phyloP scores from a whole-genome alignment of 2,797 vertebrate genomes.

The Semaprochilodus insignis region DNA sequence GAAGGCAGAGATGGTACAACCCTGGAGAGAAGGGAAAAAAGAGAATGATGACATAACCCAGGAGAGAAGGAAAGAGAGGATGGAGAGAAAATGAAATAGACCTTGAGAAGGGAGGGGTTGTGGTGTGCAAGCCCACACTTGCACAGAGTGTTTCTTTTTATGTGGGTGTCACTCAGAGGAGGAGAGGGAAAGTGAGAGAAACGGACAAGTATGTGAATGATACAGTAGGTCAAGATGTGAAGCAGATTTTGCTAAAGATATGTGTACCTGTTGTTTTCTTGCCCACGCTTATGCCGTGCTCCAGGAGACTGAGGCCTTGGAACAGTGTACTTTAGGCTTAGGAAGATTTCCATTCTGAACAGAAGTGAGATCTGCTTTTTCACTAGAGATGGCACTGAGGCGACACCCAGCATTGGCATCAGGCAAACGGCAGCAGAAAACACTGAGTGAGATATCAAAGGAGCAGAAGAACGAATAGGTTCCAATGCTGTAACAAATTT shows the following conservation, averaged over 20 bases:
- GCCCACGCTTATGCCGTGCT: not conserved
- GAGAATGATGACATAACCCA: constrained; percentile 1
- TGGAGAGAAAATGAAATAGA: constrained; percentile 41
- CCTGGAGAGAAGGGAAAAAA: constrained; percentile 18
- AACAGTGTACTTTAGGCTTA: not conserved
- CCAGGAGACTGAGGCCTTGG: constrained; percentile 44
- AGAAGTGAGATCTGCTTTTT: not conserved
- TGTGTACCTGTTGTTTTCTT: not conserved
- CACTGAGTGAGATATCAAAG: too few relatives aligned
- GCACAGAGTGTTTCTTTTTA: not conserved
- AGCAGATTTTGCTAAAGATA: not conserved
- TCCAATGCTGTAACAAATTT: not conserved
- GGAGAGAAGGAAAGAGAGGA: not conserved
- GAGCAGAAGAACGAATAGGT: too few relatives aligned
- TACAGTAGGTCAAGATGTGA: not conserved
- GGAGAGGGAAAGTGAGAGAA: not conserved
- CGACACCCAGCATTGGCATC: not conserved
- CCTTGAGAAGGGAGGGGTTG: not conserved
- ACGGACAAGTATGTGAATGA: not conserved
- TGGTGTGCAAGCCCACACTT: constrained; percentile 30
- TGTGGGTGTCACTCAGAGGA: not conserved
- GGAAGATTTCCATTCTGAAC: not conserved
- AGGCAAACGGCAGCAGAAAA: too few relatives aligned
- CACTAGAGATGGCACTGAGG: not conserved
- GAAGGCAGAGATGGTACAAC: not conserved